phyloP scores from a whole-genome alignment of 2,888 invertebrate genomes.

The Alcis repandata region DNA sequence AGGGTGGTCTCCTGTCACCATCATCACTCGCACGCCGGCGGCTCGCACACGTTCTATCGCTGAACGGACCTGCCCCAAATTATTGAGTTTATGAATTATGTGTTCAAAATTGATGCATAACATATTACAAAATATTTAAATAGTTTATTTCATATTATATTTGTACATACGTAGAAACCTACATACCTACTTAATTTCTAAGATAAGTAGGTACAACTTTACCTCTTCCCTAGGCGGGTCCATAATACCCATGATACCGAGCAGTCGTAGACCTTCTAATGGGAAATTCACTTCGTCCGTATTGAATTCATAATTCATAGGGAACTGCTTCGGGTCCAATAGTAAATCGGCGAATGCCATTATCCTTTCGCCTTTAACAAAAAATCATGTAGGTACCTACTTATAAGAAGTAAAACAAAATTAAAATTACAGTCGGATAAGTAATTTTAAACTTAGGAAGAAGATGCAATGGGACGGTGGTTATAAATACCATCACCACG shows the following conservation, averaged over 20 bases:
- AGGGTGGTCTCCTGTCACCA: slow-evolving; percentile 95
- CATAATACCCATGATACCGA: slow-evolving; percentile 98
- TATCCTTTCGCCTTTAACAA: slow-evolving; percentile 91
- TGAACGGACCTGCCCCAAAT: slow-evolving; percentile 60
- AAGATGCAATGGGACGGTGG: too few relatives aligned
- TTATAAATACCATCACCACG: neutral
- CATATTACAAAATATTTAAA: too few relatives aligned
- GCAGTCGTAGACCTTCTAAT: slow-evolving; percentile 93
- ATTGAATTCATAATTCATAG: slow-evolving; percentile 95
- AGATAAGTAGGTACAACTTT: neutral
- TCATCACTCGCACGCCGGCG: slow-evolving; percentile 92
- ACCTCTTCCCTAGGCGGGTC: slow-evolving; percentile 92
- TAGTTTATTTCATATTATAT: too few relatives aligned
- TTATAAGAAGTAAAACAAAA: neutral
- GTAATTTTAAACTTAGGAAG: too few relatives aligned
- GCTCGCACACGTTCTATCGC: slow-evolving; percentile 90
- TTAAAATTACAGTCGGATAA: too few relatives aligned
- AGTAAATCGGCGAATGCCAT: slow-evolving; percentile 95
- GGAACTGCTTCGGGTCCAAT: slow-evolving; percentile 94
- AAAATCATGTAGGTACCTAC: neutral
- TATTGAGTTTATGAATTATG: neutral
- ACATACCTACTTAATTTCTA: too few relatives aligned
- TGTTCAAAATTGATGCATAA: too few relatives aligned
- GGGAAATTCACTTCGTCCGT: slow-evolving; percentile 96
- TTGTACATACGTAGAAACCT: too few relatives aligned